Conservation (phyloP, 2,113 vertebrate genomes). For the Miniopterus natalensis region DNA sequence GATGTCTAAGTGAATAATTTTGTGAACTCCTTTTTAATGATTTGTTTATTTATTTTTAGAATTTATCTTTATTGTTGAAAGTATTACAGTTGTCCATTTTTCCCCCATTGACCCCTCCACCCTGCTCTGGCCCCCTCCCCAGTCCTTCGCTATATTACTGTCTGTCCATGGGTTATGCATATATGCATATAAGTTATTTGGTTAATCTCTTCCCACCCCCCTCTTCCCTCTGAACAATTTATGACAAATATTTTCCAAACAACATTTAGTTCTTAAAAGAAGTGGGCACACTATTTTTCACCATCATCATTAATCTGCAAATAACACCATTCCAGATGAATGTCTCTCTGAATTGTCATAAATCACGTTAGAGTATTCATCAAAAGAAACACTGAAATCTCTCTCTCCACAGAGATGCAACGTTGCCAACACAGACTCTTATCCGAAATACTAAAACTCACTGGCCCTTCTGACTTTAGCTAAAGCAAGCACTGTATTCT, state of each 20-base stretch:
- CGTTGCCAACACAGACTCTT: background rate
- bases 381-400: conserved; percentile 52
- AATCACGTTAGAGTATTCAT: conserved; percentile 62
- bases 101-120: too few species aligned
- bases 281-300: conserved; percentile 55
- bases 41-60: background rate
- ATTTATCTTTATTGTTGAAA: too few species aligned
- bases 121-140: too few species aligned
- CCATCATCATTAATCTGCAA: conserved; percentile 64
- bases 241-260: conserved; percentile 58
- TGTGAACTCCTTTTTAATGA: conserved; percentile 61
- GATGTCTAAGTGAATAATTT: conserved; percentile 18
- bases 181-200: too few species aligned
- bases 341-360: conserved; percentile 60
- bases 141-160: too few species aligned
- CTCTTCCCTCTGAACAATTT: background rate
- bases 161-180: too few species aligned
- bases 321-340: conserved; percentile 19
- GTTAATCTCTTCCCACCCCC: too few species aligned
- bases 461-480: background rate
- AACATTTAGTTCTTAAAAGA: conserved; percentile 71
- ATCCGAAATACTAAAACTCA: background rate
- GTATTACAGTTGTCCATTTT: too few species aligned
- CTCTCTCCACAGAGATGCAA: background rate
- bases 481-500: background rate